Percentiles rank a stretch among this genome's conserved stretches.
Evolutionary conservation across 2,797 vertebrate species (phyloP).

Genomic region (Parauchenoglanis ngamensis): DNA sequence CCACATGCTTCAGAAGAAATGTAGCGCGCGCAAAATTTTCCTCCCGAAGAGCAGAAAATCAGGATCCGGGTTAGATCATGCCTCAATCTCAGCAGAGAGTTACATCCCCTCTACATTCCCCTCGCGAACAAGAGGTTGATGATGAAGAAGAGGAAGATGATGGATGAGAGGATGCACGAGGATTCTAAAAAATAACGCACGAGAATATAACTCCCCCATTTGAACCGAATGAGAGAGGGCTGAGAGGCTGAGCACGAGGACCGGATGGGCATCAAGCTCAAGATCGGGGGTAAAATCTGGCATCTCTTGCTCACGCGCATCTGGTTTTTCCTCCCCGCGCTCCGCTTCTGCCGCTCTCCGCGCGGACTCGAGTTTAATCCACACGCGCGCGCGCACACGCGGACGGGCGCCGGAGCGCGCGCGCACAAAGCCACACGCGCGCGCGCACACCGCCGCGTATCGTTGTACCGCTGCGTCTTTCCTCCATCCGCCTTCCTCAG

Average conservation of each 20-base stretch:
- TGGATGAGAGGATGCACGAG: background rate
- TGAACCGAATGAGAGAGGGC: conserved; percentile 6
- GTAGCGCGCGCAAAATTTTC: background rate
- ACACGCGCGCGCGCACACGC: background rate
- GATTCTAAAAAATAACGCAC: background rate
- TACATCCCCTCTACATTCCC: background rate
- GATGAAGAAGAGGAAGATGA: background rate
- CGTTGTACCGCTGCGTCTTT: background rate
- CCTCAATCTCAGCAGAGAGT: background rate
- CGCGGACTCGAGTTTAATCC: conserved; percentile 6
- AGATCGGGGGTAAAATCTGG: background rate
- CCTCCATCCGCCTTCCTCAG: background rate
- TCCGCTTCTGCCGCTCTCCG: background rate
- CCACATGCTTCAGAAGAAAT: conserved; percentile 1
- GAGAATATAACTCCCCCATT: background rate
- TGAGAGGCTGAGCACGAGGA: background rate
- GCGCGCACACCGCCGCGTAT: background rate
- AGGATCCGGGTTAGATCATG: conserved; percentile 12
- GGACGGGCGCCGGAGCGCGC: background rate
- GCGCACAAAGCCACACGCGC: background rate
- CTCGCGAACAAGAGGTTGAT: background rate
- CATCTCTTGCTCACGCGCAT: conserved; percentile 1
- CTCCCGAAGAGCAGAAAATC: background rate
- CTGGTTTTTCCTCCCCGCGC: background rate
- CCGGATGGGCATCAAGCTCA: background rate